phyloP scores from a whole-genome alignment of 2,888 invertebrate species.

The Zelleria hepariella region DNA sequence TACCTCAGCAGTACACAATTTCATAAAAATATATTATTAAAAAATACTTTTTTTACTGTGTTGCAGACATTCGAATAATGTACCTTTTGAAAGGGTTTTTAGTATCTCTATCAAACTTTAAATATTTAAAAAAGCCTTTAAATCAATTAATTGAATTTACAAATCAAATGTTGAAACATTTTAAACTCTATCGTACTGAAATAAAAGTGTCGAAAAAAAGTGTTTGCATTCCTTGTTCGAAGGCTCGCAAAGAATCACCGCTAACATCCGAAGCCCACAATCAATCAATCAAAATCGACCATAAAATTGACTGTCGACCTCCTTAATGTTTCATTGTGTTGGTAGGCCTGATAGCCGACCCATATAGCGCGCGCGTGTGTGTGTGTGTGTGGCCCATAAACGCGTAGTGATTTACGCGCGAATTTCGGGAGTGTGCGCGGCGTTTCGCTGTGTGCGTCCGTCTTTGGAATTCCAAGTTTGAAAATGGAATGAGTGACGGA shows the following conservation, averaged over 20 bases:
- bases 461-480: constrained; percentile 66
- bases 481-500: constrained; percentile 67
- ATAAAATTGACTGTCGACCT: constrained; percentile 2
- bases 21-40: too few species aligned
- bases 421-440: constrained; percentile 51
- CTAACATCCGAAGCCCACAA: not conserved
- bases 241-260: not conserved
- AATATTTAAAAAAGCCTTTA: too few species aligned
- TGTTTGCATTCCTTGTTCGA: not conserved
- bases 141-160: too few species aligned
- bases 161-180: too few species aligned
- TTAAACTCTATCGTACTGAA: too few species aligned
- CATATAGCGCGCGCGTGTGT: constrained; percentile 1
- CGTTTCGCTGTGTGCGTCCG: constrained; percentile 42
- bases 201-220: not conserved
- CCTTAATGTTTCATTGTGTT: constrained; percentile 2
- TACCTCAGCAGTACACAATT: too few species aligned
- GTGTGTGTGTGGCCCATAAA: constrained; percentile 31
- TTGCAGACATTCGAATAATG: too few species aligned
- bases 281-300: not conserved
- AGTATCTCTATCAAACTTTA: too few species aligned
- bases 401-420: constrained; percentile 18
- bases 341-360: constrained; percentile 3
- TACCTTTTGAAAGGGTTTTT: too few species aligned
- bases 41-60: too few species aligned